Percentiles rank a stretch among this genome's conserved stretches.
phyloP scores from a whole-genome alignment of 2,113 vertebrate genomes.

The Aviceda subcristata region DNA sequence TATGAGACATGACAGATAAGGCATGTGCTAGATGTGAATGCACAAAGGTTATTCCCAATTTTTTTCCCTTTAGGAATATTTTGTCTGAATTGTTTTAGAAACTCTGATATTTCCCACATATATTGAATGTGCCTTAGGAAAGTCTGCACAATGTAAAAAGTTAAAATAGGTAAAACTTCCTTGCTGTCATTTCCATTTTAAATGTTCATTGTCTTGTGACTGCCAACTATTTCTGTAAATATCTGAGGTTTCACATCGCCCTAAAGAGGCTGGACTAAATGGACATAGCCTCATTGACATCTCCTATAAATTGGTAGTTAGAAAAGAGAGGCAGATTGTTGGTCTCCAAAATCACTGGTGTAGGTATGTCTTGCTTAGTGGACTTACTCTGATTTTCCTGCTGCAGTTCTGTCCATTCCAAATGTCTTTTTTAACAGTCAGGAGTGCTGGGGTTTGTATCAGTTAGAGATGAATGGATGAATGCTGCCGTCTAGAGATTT shows the following conservation, averaged over 20 bases:
- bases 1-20: background rate
- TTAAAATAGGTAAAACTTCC: background rate
- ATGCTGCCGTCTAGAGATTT: background rate
- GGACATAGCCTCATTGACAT: background rate
- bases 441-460: background rate
- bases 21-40: background rate
- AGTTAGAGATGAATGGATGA: background rate
- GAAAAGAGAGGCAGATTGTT: background rate
- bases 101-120: background rate
- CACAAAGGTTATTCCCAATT: background rate
- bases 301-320: background rate
- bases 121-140: background rate
- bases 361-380: background rate
- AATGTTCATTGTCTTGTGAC: background rate
- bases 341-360: background rate
- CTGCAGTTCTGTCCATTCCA: background rate
- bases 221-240: background rate
- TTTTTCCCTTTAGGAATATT: background rate
- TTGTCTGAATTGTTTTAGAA: background rate
- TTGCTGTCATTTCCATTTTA: background rate
- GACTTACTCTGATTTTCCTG: background rate
- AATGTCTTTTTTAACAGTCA: background rate
- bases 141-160: accelerated
- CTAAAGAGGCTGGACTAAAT: background rate
- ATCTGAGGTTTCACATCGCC: background rate